phyloP scores from a whole-genome alignment of 2,888 invertebrate genomes.

The Euzetes globulus region DNA sequence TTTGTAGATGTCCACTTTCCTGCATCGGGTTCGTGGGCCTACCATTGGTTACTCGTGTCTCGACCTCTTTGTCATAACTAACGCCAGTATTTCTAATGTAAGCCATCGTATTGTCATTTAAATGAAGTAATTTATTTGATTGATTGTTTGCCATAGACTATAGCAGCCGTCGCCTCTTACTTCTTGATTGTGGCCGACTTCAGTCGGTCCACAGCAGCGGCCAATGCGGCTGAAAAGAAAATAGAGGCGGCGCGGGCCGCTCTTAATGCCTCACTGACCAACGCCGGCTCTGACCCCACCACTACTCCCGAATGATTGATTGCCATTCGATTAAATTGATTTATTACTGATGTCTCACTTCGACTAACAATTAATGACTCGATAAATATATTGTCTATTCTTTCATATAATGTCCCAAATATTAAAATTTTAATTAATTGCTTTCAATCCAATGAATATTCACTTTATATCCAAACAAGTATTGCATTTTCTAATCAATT shows the following conservation, averaged over 20 bases:
- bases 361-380: neutral
- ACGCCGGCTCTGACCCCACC: neutral
- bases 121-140: neutral
- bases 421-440: too few species aligned
- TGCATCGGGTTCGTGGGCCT: conserved; percentile 39
- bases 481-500: too few species aligned
- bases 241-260: conserved; percentile 32
- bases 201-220: conserved; percentile 36
- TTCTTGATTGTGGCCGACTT: conserved; percentile 40
- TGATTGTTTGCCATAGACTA: conserved; percentile 30
- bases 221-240: conserved; percentile 34
- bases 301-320: neutral
- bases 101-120: conserved; percentile 23
- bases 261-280: conserved; percentile 4
- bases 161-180: conserved; percentile 39
- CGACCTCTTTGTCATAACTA: conserved; percentile 39
- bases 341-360: neutral
- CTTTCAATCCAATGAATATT: too few species aligned
- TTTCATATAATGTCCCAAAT: neutral
- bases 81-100: conserved; percentile 39
- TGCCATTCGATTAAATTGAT: neutral
- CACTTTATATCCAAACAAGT: too few species aligned
- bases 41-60: conserved; percentile 39
- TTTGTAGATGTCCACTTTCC: conserved; percentile 39
- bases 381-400: neutral